Evolutionary conservation across 2,113 vertebrate species (phyloP), one percentile per base, ranked within the genome.

Genomic region (Erythrocebus patas): DNA sequence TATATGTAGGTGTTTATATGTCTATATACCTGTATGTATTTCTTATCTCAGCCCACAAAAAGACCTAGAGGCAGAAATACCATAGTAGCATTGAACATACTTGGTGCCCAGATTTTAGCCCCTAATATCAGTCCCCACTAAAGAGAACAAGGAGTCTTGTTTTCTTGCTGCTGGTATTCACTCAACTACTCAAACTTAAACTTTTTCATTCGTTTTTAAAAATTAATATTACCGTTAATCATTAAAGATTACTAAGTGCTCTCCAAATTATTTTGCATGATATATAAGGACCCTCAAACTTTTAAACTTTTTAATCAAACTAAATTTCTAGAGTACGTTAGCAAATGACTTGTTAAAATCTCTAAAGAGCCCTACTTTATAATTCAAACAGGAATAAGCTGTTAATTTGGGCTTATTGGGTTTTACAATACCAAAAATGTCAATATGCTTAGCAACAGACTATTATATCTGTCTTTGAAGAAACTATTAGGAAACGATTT

Each of bases 261-360:
- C 70, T 88, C 23, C 35, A 57, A 82, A 6, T 85, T 89, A 16
- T 91, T 93, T 92, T 85, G 20, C 30, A 93, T 76, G 40, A 14
- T n/a, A 79, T 57, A 23, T 16, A 70, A 45, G 78, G 18, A 23
- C 7, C 2, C 17, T 59, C 38, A 84, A 57, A 3, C 7, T 66
- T 80, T 83, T 89, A 93, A 52, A 75, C 52, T 70, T 95, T 89
- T 61, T 85, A 85, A 75, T 89, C 18, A 89, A 94, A 80, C 73
- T 25, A 81, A 94, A 66, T 94, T 43, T 13, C 25, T 85, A 50
- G 12, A 45, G 16, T 38, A 59, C 66, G 30, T 94, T 85, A 55
- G 59, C 30, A 90, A 97, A 82, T 85, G 89, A 80, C 38, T 86
- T 86, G 12, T 8, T 82, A 59, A 85, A 81, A 70, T 86, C 40